Evolutionary conservation across 2,113 vertebrate genomes (phyloP).

Genomic region (Scomber colias): DNA sequence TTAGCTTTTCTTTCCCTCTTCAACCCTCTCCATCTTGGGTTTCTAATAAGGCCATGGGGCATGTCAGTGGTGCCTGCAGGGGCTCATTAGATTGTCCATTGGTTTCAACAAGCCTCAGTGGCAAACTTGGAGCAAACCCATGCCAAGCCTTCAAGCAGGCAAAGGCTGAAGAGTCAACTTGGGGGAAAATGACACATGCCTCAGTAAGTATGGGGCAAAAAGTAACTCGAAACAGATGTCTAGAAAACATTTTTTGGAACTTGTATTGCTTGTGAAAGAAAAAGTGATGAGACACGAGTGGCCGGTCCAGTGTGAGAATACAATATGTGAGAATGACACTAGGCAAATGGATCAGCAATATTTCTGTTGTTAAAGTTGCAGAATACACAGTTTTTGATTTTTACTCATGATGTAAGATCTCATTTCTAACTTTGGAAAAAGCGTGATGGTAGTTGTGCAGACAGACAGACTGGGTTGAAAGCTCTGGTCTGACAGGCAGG

Average conservation of each 20-base stretch:
- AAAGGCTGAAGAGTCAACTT: conserved; percentile 49
- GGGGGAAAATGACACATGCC: conserved; percentile 50
- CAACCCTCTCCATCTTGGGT: conserved; percentile 29
- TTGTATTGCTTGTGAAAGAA: conserved; percentile 48
- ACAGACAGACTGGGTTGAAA: conserved; percentile 51
- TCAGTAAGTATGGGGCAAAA: conserved; percentile 31
- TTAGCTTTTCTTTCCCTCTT: conserved; percentile 21
- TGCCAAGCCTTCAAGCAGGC: conserved; percentile 64
- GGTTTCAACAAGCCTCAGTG: conserved; percentile 55
- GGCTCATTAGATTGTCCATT: conserved; percentile 78
- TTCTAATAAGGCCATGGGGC: conserved; percentile 62
- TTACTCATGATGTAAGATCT: conserved; percentile 20
- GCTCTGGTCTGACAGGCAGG: conserved; percentile 54
- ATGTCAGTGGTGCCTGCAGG: conserved; percentile 60
- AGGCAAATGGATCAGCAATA: conserved; percentile 47
- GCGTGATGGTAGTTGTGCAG: conserved; percentile 27
- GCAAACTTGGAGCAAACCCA: conserved; percentile 50
- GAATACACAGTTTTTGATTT: conserved; percentile 35
- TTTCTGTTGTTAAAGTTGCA: conserved; percentile 50
- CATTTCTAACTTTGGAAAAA: conserved; percentile 36
- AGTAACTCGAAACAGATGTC: conserved; percentile 37
- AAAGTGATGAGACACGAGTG: conserved; percentile 23
- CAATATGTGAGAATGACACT: conserved; percentile 42
- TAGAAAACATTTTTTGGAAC: conserved; percentile 13
- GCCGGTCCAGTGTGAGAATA: conserved; percentile 40